These are phyloP conservation scores for Pantherophis vulpinus DNA, from an alignment of 2,797 vertebrate species.

Conservation along the genomic window DNA sequence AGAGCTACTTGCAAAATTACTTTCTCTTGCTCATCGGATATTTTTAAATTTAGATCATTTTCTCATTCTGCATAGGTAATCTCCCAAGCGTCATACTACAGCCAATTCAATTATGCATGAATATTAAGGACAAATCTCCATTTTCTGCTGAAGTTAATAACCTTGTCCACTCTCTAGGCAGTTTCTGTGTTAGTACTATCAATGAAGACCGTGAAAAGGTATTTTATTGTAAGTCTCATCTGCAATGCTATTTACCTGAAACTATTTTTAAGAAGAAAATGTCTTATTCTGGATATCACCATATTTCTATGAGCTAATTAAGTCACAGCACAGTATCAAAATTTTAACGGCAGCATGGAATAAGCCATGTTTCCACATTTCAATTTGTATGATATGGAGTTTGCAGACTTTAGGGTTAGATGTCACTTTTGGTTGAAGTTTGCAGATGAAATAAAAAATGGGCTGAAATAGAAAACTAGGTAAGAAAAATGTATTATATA, in stretches of 20 bases:
- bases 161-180: constrained; percentile 57
- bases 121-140: constrained; percentile 67
- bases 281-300: constrained; percentile 37
- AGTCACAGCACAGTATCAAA: constrained; percentile 15
- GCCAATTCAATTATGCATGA: constrained; percentile 69
- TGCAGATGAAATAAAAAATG: not conserved
- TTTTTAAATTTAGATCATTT: constrained; percentile 68
- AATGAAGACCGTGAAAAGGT: constrained; percentile 49
- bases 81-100: constrained; percentile 62
- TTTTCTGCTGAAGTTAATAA: constrained; percentile 67
- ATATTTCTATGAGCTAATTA: constrained; percentile 47
- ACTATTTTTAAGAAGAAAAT: constrained; percentile 40
- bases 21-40: constrained; percentile 55
- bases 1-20: constrained; percentile 60
- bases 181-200: constrained; percentile 51
- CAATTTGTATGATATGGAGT: not conserved
- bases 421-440: not conserved
- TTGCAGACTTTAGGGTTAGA: not conserved
- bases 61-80: constrained; percentile 67
- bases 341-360: constrained; percentile 26
- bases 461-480: not conserved
- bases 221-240: constrained; percentile 8
- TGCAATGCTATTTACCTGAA: constrained; percentile 43
- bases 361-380: not conserved
- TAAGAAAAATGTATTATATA: not conserved